A percentile compares a stretch with the other conserved stretches of the same genome.
Conservation (phyloP, 2,888 invertebrate species). For the Leptinotarsa juncta region DNA sequence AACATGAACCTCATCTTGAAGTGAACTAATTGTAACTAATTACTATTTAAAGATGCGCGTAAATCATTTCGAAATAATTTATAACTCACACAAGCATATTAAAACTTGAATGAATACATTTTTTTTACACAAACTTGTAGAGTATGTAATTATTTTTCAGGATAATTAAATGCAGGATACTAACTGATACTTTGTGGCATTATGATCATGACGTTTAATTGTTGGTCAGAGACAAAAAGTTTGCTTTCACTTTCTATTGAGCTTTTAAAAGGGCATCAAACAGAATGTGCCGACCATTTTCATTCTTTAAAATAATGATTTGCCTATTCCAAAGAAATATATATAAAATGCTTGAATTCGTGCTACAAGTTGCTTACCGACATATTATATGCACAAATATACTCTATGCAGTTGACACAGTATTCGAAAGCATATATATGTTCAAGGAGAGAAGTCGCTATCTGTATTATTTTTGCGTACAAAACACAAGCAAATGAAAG, state of each 20-base stretch:
- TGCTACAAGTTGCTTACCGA: too few relatives aligned
- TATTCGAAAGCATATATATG: too few relatives aligned
- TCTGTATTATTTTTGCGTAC: too few relatives aligned
- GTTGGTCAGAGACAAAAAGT: not conserved
- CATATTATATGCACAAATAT: too few relatives aligned
- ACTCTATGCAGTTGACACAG: too few relatives aligned
- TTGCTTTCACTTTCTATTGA: not conserved
- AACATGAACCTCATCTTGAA: conserved; percentile 33
- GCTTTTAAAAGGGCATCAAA: not conserved
- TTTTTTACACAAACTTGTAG: conserved; percentile 18
- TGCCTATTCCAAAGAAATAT: too few relatives aligned
- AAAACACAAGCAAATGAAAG: too few relatives aligned
- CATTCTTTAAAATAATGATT: too few relatives aligned
- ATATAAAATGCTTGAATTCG: too few relatives aligned
- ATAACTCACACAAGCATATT: conserved; percentile 36
- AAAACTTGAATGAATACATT: conserved; percentile 30
- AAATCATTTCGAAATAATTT: conserved; percentile 41
- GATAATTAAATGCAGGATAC: conserved; percentile 23
- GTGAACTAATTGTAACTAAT: conserved; percentile 43
- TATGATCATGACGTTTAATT: conserved; percentile 12
- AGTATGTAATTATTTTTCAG: conserved; percentile 23
- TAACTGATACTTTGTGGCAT: conserved; percentile 22
- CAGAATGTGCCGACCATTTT: not conserved
- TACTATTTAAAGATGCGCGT: conserved; percentile 40
- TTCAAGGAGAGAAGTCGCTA: too few relatives aligned